Percentiles rank a stretch among this genome's conserved stretches.
phyloP scores from a whole-genome alignment of 2,113 vertebrate genomes.

The Edolisoma coerulescens region DNA sequence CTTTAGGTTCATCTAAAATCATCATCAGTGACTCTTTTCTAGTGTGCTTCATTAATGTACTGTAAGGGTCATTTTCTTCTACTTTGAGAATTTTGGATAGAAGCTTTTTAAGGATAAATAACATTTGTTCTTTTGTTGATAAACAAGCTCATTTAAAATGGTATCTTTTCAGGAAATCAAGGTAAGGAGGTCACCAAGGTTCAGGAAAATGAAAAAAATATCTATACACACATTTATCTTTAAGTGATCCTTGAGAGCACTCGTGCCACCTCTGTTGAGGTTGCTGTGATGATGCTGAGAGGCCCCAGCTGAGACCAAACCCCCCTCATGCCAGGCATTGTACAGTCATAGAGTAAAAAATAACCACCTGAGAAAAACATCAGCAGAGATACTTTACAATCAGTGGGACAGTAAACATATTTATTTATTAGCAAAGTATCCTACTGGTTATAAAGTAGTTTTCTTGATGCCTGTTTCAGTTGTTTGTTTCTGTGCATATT shows the following conservation, averaged over 20 bases:
- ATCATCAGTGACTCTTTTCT: not conserved
- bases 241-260: not conserved
- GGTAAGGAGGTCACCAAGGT: not conserved
- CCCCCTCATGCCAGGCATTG: not conserved
- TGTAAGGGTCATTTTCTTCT: not conserved
- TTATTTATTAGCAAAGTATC: not conserved
- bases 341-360: not conserved
- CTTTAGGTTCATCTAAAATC: not conserved
- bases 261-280: not conserved
- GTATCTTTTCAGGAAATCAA: not conserved
- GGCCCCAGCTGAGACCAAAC: not conserved
- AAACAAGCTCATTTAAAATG: not conserved
- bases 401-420: not conserved
- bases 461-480: not conserved
- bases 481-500: not conserved
- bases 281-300: not conserved
- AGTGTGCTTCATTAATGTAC: not conserved
- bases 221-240: not conserved
- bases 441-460: not conserved
- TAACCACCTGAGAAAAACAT: not conserved
- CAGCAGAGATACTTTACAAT: not conserved
- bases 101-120: not conserved
- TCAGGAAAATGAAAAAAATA: not conserved
- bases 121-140: not conserved
- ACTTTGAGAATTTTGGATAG: not conserved